Percentiles rank a stretch among this genome's conserved stretches.
These are phyloP conservation scores for Pterocles burchelli DNA, from an alignment of 2,113 vertebrate genomes.

Conservation along the genomic window DNA sequence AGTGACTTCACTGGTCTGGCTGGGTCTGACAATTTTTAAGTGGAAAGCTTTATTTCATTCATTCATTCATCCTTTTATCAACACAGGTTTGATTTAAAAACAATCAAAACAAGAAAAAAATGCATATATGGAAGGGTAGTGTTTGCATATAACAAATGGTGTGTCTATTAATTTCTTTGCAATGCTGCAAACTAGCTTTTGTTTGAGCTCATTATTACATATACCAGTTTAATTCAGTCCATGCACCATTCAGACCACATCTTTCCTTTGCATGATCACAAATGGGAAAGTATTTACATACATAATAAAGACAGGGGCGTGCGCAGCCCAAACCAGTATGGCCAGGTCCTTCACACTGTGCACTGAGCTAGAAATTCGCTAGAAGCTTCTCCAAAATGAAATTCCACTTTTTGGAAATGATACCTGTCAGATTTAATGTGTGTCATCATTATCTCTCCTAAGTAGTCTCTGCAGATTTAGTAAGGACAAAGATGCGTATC, in stretches of 20 bases:
- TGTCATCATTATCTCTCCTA: background rate
- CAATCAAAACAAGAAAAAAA: background rate
- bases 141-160: background rate
- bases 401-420: background rate
- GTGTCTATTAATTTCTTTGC: background rate
- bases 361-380: background rate
- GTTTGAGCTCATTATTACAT: background rate
- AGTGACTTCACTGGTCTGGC: background rate
- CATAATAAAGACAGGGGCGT: background rate
- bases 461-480: background rate
- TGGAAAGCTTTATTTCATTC: background rate
- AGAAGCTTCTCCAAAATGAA: background rate
- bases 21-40: background rate
- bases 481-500: background rate
- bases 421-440: background rate
- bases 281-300: background rate
- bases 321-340: background rate
- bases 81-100: background rate
- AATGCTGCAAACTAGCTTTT: background rate
- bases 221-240: background rate
- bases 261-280: background rate
- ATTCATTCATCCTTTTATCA: background rate
- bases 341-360: background rate
- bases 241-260: background rate
- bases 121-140: background rate